phyloP scores from a whole-genome alignment of 1,140 invertebrate species.

The Rhagoletis zephyria region DNA sequence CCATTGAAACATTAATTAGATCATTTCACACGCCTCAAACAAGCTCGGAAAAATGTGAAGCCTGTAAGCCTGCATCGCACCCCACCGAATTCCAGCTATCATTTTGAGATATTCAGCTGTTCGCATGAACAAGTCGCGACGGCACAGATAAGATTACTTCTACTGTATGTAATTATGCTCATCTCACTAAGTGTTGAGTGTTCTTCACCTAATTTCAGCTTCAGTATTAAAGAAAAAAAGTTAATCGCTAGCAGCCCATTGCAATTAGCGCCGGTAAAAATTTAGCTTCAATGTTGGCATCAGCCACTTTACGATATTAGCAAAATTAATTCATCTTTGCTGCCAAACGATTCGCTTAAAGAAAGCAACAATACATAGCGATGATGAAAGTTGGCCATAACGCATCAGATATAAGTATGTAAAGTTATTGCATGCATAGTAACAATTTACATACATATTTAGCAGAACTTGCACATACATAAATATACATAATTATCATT shows the following conservation, averaged over 20 bases:
- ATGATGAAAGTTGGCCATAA: not conserved
- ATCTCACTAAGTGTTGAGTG: slow-evolving; percentile 17
- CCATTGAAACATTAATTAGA: not conserved
- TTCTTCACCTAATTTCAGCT: slow-evolving; percentile 11
- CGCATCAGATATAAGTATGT: no score
- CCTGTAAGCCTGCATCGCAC: not conserved
- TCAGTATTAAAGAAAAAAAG: slow-evolving; percentile 26
- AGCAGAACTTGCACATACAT: no score
- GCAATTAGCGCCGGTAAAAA: slow-evolving; percentile 21
- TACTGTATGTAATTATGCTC: slow-evolving; percentile 20
- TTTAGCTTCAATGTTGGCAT: not conserved
- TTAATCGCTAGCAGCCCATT: slow-evolving; percentile 23
- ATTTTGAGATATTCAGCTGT: not conserved
- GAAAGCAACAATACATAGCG: not conserved
- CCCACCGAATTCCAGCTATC: not conserved
- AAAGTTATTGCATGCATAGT: no score
- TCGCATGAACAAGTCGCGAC: not conserved
- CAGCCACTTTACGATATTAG: not conserved
- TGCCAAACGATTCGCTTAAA: not conserved
- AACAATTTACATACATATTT: no score
- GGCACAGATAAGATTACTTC: slow-evolving; percentile 9
- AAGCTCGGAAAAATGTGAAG: not conserved
- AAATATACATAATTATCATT: not conserved
- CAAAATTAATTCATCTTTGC: slow-evolving; percentile 22
- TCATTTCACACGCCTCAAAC: slow-evolving; percentile 24